Evolutionary conservation across 1,140 invertebrate genomes (phyloP).

Genomic region (Dinoponera quadriceps): DNA sequence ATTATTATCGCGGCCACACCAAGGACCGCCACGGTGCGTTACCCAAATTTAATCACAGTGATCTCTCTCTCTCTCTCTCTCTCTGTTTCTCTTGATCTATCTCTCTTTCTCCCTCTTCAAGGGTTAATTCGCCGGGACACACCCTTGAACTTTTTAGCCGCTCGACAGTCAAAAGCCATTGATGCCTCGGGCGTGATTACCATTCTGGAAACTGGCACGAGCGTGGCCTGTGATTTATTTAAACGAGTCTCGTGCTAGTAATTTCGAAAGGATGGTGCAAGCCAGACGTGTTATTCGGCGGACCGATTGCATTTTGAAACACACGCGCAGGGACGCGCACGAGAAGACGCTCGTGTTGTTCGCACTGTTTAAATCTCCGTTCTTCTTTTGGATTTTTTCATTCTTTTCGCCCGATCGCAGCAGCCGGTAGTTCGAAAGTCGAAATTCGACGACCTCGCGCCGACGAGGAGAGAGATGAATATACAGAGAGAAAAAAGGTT

Average conservation of each 20-base stretch:
- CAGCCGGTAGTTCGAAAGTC: too few species aligned
- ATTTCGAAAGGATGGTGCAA: constrained; percentile 57
- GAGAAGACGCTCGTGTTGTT: too few species aligned
- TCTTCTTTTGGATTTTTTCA: too few species aligned
- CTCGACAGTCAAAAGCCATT: constrained; percentile 20
- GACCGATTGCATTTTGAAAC: constrained; percentile 51
- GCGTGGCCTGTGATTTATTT: constrained; percentile 36
- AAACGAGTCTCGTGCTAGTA: constrained; percentile 52
- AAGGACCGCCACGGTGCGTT: background rate
- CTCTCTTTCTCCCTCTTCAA: too few species aligned
- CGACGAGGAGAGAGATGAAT: too few species aligned
- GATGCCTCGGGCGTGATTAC: constrained; percentile 28
- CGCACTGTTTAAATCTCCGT: too few species aligned
- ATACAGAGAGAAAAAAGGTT: too few species aligned
- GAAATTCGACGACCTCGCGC: too few species aligned
- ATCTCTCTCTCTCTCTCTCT: too few species aligned
- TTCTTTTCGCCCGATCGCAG: too few species aligned
- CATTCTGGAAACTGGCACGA: constrained; percentile 45
- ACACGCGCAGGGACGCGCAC: constrained; percentile 13
- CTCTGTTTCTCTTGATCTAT: too few species aligned
- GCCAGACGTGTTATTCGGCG: constrained; percentile 33
- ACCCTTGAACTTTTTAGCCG: constrained; percentile 48
- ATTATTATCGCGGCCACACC: background rate
- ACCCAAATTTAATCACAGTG: constrained; percentile 38
- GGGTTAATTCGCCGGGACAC: constrained; percentile 29